These are phyloP conservation scores for Gyrodactylus bullatarudis DNA, from an alignment of 1,140 invertebrate genomes.

Conservation along the genomic window DNA sequence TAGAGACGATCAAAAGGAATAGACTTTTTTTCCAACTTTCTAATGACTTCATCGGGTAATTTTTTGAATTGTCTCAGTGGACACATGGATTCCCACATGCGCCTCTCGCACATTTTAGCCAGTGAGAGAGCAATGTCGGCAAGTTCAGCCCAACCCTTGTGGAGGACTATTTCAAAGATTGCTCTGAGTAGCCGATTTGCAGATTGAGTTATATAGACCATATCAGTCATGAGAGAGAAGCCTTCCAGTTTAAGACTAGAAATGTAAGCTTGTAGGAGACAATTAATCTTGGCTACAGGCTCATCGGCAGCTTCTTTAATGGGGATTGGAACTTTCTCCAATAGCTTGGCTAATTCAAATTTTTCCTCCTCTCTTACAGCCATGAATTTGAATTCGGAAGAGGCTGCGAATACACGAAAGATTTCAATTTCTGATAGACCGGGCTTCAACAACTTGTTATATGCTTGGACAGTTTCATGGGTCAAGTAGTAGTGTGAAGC, in stretches of 20 bases:
- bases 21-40: slow-evolving; percentile 82
- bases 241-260: slow-evolving; percentile 89
- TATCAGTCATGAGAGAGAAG: slow-evolving; percentile 88
- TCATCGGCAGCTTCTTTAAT: slow-evolving; percentile 97
- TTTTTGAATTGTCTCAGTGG: slow-evolving; percentile 83
- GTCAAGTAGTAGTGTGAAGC: slow-evolving; percentile 92
- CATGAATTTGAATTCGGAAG: slow-evolving; percentile 23
- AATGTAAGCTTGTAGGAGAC: slow-evolving; percentile 70
- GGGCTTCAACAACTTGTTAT: slow-evolving; percentile 77
- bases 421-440: slow-evolving; percentile 85
- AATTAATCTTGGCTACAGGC: slow-evolving; percentile 47
- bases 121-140: slow-evolving; percentile 72
- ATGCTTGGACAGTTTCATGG: slow-evolving; percentile 71
- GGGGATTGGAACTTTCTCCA: slow-evolving; percentile 85
- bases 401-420: slow-evolving; percentile 92
- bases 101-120: slow-evolving; percentile 89
- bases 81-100: slow-evolving; percentile 99
- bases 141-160: slow-evolving; percentile 72
- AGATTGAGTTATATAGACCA: slow-evolving; percentile 95
- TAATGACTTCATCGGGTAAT: slow-evolving; percentile 82
- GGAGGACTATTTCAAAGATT: slow-evolving; percentile 66
- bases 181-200: slow-evolving; percentile 69
- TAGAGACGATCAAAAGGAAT: slow-evolving; percentile 35
- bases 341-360: slow-evolving; percentile 68
- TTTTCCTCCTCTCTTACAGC: slow-evolving; percentile 87